Conservation (phyloP, 1,140 invertebrate species). For the Diorhabda elongata region DNA sequence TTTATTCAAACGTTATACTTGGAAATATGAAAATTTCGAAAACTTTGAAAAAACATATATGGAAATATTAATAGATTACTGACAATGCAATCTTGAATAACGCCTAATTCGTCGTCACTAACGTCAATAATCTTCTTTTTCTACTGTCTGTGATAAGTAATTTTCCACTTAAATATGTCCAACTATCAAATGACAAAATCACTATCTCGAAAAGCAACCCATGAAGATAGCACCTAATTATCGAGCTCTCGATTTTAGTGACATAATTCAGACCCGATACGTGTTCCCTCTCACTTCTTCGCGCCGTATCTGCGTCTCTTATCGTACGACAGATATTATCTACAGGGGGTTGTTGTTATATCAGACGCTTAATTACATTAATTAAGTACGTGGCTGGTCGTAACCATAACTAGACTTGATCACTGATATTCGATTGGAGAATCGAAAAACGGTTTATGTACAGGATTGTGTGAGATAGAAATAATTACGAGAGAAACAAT, state of each 20-base stretch:
- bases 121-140: too few relatives aligned
- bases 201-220: constrained; percentile 10
- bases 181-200: constrained; percentile 10
- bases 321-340: constrained; percentile 13
- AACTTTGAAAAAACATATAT: too few relatives aligned
- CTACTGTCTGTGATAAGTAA: too few relatives aligned
- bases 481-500: too few relatives aligned
- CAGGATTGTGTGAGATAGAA: too few relatives aligned
- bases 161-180: too few relatives aligned
- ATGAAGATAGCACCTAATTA: constrained; percentile 35
- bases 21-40: too few relatives aligned
- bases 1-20: too few relatives aligned
- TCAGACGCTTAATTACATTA: constrained; percentile 44
- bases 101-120: too few relatives aligned
- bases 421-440: constrained; percentile 34
- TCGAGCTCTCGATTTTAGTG: constrained; percentile 29
- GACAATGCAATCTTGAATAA: too few relatives aligned
- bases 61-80: too few relatives aligned
- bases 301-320: constrained; percentile 25
- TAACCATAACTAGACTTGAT: constrained; percentile 33
- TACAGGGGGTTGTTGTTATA: constrained; percentile 39
- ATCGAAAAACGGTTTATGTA: too few relatives aligned
- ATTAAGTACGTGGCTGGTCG: constrained; percentile 43
- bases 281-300: constrained; percentile 1
- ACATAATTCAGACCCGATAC: constrained; percentile 32